These are phyloP conservation scores for Steinernema feltiae DNA, from an alignment of 1,140 invertebrate species.

Conservation along the genomic window DNA sequence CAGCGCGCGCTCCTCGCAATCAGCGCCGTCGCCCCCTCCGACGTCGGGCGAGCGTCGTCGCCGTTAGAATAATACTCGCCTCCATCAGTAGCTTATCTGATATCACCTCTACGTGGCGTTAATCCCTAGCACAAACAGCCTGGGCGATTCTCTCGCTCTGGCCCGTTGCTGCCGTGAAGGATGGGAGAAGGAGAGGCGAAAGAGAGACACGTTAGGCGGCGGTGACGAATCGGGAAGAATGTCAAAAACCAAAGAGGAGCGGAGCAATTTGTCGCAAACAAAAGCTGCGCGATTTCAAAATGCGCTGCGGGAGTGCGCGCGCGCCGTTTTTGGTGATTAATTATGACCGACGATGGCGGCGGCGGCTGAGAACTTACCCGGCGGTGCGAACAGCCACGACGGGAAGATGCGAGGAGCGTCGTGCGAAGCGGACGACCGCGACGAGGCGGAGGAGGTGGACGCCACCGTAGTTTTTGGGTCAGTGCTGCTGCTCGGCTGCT, in stretches of 20 bases:
- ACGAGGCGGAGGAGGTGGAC: background rate
- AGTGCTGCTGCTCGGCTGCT: background rate
- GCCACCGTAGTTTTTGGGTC: background rate
- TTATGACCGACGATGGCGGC: background rate
- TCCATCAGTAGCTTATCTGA: slow-evolving; percentile 11
- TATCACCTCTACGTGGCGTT: slow-evolving; percentile 10
- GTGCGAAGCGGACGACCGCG: background rate
- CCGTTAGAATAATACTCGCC: slow-evolving; percentile 8
- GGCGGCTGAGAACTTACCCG: background rate
- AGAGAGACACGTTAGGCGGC: background rate
- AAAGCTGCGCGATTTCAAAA: background rate
- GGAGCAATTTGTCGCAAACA: background rate
- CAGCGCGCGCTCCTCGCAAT: background rate
- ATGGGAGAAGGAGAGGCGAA: background rate
- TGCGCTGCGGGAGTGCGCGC: slow-evolving; percentile 1
- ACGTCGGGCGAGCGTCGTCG: background rate
- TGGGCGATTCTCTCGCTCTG: too few species aligned
- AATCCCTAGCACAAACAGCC: slow-evolving; percentile 8
- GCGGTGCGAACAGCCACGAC: background rate
- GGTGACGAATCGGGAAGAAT: background rate
- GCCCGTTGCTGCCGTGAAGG: background rate
- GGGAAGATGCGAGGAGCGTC: background rate
- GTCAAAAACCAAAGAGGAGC: background rate
- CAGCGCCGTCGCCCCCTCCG: background rate
- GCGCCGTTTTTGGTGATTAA: slow-evolving; percentile 5